phyloP scores from a whole-genome alignment of 2,797 vertebrate genomes.

The Sebastes diploproa region DNA sequence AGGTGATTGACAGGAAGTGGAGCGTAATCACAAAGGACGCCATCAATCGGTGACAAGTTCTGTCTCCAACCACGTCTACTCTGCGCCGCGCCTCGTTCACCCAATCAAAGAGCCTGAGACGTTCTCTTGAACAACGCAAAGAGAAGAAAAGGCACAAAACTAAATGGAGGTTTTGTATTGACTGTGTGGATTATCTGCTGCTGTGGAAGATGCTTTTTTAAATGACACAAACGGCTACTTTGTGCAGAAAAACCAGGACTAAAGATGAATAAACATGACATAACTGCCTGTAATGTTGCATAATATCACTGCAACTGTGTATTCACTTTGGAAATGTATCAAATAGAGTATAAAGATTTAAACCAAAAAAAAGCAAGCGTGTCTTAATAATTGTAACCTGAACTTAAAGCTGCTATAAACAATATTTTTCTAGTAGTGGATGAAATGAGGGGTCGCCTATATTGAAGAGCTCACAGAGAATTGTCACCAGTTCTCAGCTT shows the following conservation, averaged over 20 bases:
- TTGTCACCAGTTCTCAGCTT: background rate
- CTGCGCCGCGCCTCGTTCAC: background rate
- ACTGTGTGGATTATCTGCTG: background rate
- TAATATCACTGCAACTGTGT: background rate
- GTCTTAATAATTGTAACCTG: background rate
- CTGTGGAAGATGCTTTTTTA: background rate
- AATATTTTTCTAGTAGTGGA: background rate
- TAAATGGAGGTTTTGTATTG: background rate
- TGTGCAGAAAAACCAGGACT: background rate
- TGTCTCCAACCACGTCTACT: background rate
- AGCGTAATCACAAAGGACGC: slow-evolving; percentile 40
- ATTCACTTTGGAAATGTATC: background rate
- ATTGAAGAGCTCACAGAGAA: background rate
- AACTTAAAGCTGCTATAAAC: background rate
- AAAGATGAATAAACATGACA: background rate
- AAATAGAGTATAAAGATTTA: background rate
- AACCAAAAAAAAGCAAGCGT: background rate
- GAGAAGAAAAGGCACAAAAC: background rate
- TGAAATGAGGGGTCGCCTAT: background rate
- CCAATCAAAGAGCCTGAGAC: slow-evolving; percentile 22
- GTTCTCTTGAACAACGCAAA: background rate
- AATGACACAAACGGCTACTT: background rate
- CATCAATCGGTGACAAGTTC: slow-evolving; percentile 41
- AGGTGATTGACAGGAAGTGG: slow-evolving; percentile 49
- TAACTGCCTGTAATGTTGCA: background rate